phyloP scores from a whole-genome alignment of 2,797 vertebrate species.

The Thunnus albacares region DNA sequence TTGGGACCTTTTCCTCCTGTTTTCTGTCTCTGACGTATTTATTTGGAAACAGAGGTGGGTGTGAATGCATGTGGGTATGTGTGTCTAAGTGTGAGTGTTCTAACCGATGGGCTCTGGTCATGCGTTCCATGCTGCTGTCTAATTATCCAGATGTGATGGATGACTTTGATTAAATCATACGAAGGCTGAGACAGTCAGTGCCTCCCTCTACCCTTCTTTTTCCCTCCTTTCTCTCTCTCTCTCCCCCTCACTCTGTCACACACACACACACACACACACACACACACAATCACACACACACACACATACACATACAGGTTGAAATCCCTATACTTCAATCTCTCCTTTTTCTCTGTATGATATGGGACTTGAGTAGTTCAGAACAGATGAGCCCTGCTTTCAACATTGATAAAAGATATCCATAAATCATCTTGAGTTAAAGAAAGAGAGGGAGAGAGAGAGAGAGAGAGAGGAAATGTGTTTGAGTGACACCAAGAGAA shows the following conservation, averaged over 20 bases:
- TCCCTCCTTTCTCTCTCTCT: background rate
- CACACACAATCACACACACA: constrained; percentile 49
- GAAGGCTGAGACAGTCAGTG: constrained; percentile 68
- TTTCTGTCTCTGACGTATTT: constrained; percentile 16
- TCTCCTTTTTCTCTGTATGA: constrained; percentile 43
- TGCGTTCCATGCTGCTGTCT: constrained; percentile 79
- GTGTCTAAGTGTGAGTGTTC: constrained; percentile 28
- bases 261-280: constrained; percentile 9
- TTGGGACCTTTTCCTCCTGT: background rate
- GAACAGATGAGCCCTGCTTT: constrained; percentile 75
- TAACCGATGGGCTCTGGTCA: constrained; percentile 64
- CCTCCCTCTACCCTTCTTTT: constrained; percentile 28
- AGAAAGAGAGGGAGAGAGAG: constrained; percentile 1
- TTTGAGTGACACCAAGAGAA: constrained; percentile 38
- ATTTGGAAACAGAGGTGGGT: constrained; percentile 17
- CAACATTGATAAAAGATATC: constrained; percentile 77
- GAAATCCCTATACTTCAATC: constrained; percentile 25
- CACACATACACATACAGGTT: constrained; percentile 8
- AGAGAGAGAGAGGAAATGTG: background rate
- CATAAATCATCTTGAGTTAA: constrained; percentile 71
- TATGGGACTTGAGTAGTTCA: constrained; percentile 67
- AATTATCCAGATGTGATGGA: constrained; percentile 82
- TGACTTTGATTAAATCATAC: constrained; percentile 83
- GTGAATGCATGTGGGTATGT: constrained; percentile 1
- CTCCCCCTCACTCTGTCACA: constrained; percentile 3